Evolutionary conservation across 1,140 invertebrate species (phyloP).

Genomic region (Ridgeia piscesae): DNA sequence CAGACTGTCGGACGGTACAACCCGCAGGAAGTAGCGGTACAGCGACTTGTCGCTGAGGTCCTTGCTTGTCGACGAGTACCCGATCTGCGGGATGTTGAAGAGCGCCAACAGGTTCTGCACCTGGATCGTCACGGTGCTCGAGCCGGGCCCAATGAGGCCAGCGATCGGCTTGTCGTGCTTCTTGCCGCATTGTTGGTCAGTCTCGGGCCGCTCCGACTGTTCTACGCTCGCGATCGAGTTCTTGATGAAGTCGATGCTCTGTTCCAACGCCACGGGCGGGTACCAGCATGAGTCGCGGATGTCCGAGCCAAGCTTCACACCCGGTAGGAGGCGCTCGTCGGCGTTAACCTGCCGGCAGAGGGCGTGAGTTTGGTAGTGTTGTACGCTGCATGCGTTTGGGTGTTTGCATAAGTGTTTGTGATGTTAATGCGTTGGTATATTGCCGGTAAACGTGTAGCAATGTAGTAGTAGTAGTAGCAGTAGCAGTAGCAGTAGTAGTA

Average conservation of each 20-base stretch:
- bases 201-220: constrained; percentile 42
- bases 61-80: constrained; percentile 77
- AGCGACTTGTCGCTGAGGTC: constrained; percentile 77
- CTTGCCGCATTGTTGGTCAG: constrained; percentile 13
- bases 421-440: too few species aligned
- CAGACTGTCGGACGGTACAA: constrained; percentile 79
- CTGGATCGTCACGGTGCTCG: constrained; percentile 69
- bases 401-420: background rate
- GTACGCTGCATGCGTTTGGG: background rate
- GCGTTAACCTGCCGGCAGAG: constrained; percentile 47
- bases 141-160: constrained; percentile 72
- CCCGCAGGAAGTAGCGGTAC: constrained; percentile 78
- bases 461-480: too few species aligned
- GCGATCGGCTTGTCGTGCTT: constrained; percentile 60
- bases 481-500: background rate
- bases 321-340: constrained; percentile 58
- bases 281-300: constrained; percentile 82
- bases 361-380: background rate
- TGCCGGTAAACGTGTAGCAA: too few species aligned
- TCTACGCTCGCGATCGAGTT: constrained; percentile 63
- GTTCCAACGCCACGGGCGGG: constrained; percentile 74
- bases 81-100: constrained; percentile 79
- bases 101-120: constrained; percentile 82
- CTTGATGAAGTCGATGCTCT: constrained; percentile 74
- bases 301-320: constrained; percentile 73